Conservation (phyloP, 2,113 vertebrate genomes). For the Galemys pyrenaicus region DNA sequence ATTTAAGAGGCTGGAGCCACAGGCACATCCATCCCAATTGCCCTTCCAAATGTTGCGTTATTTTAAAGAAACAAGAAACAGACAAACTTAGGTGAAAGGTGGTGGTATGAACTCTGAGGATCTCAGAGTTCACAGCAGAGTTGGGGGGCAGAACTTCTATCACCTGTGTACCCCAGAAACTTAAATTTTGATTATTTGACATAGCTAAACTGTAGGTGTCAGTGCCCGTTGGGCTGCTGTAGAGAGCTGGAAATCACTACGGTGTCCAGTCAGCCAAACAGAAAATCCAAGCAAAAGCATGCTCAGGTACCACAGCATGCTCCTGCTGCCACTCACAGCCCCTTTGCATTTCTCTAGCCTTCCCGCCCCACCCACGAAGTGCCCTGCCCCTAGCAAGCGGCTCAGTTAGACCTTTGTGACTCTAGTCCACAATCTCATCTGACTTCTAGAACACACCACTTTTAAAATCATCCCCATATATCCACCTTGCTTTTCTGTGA, state of each 20-base stretch:
- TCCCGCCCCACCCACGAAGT: neutral
- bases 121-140: neutral
- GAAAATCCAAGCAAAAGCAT: neutral
- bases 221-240: too few relatives aligned
- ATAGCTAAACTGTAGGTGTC: too few relatives aligned
- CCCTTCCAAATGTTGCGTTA: constrained; percentile 32
- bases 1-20: neutral
- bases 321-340: neutral
- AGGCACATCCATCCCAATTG: neutral
- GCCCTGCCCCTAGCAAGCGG: constrained; percentile 18
- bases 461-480: neutral
- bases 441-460: neutral
- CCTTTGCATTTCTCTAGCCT: constrained; percentile 27
- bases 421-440: neutral
- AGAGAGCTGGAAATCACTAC: too few relatives aligned
- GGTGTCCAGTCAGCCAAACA: constrained; percentile 12
- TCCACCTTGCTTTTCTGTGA: neutral
- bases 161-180: neutral
- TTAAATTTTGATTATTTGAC: too few relatives aligned
- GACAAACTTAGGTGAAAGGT: constrained; percentile 21
- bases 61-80: neutral
- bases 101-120: neutral
- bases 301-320: neutral
- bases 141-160: neutral
- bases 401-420: constrained; percentile 7